phyloP scores from a whole-genome alignment of 2,888 invertebrate genomes.

The Celastrina argiolus region DNA sequence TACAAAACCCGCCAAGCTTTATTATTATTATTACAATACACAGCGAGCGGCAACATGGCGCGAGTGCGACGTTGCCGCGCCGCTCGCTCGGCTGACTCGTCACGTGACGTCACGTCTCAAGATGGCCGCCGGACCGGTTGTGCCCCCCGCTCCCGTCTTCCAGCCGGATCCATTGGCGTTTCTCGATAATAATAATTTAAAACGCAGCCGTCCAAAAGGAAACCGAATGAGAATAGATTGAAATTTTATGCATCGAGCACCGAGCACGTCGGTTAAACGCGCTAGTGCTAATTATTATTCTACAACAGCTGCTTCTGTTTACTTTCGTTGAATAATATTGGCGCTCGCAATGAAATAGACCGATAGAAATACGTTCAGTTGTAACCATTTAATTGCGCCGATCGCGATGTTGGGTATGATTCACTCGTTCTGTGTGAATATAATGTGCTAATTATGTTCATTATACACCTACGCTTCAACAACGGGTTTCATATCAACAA shows the following conservation, averaged over 20 bases:
- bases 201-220: constrained; percentile 72
- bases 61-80: constrained; percentile 66
- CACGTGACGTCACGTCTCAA: constrained; percentile 79
- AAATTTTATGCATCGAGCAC: constrained; percentile 70
- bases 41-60: constrained; percentile 61
- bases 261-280: constrained; percentile 56
- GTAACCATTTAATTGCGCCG: constrained; percentile 34
- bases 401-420: constrained; percentile 45
- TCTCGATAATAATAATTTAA: constrained; percentile 69
- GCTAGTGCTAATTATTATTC: constrained; percentile 68
- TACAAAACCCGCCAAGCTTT: constrained; percentile 65
- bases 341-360: constrained; percentile 51
- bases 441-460: constrained; percentile 9
- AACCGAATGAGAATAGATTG: constrained; percentile 72
- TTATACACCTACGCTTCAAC: constrained; percentile 12
- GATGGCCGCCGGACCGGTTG: constrained; percentile 74
- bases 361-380: constrained; percentile 41
- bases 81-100: constrained; percentile 72
- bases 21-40: constrained; percentile 70
- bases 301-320: constrained; percentile 63
- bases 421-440: constrained; percentile 38
- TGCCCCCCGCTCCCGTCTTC: constrained; percentile 59
- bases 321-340: constrained; percentile 70
- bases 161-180: constrained; percentile 68
- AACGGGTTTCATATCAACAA: constrained; percentile 10